Evolutionary conservation across 2,797 vertebrate genomes (phyloP).

Genomic region (Chiroxiphia lanceolata): DNA sequence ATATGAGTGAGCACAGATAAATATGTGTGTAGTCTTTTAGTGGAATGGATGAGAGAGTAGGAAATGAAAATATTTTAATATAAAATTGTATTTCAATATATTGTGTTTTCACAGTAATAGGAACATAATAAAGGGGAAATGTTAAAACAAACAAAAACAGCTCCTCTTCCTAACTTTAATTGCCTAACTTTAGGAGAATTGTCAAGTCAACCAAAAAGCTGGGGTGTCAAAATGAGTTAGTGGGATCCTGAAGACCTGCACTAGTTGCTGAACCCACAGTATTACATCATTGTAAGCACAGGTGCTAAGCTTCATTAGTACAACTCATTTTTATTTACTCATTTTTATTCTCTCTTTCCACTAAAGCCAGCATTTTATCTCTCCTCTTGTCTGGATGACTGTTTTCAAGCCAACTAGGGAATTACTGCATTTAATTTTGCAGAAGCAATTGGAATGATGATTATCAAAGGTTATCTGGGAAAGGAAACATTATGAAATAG

Average conservation of each 20-base stretch:
- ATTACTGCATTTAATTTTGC: conserved; percentile 21
- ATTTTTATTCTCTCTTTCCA: neutral
- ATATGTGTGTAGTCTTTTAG: neutral
- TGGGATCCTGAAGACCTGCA: neutral
- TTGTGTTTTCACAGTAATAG: neutral
- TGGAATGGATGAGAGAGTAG: neutral
- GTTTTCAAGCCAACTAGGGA: neutral
- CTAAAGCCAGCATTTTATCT: neutral
- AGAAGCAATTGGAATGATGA: conserved; percentile 4
- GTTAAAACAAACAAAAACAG: neutral
- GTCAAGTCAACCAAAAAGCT: neutral
- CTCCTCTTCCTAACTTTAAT: neutral
- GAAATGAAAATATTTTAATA: neutral
- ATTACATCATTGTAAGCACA: neutral
- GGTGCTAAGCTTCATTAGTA: neutral
- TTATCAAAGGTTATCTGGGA: conserved; percentile 21
- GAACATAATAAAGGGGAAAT: neutral
- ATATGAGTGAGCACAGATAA: neutral
- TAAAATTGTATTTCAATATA: neutral
- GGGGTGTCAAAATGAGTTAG: neutral
- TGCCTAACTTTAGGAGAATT: neutral
- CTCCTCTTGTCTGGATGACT: neutral
- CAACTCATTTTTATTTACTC: neutral
- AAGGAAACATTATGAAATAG: neutral
- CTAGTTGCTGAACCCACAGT: neutral